Evolutionary conservation across 2,797 vertebrate species (phyloP).

Genomic region (Danio tinwini): DNA sequence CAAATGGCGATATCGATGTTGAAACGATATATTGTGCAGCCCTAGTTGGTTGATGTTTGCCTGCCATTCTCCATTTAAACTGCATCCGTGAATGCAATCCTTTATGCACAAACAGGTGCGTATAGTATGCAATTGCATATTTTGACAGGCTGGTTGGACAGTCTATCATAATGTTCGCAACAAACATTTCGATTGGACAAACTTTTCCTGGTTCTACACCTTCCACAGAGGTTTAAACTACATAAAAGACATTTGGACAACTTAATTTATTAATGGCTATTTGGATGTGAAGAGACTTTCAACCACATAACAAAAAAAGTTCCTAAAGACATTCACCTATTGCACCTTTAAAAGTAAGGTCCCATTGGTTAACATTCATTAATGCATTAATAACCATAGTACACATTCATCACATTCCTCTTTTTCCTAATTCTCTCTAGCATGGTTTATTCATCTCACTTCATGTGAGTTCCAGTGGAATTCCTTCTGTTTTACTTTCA

Average conservation of each 20-base stretch:
- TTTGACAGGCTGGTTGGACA: too few species aligned
- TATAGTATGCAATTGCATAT: too few species aligned
- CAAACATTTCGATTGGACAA: too few species aligned
- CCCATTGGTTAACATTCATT: too few species aligned
- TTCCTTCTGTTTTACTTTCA: background rate
- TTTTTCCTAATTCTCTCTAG: background rate
- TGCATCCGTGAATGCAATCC: too few species aligned
- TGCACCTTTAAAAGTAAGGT: background rate
- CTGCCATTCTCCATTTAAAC: too few species aligned
- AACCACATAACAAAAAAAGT: background rate
- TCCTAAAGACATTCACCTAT: background rate
- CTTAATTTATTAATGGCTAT: background rate
- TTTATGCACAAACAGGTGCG: too few species aligned
- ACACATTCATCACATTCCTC: background rate
- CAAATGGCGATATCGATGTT: too few species aligned
- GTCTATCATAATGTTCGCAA: too few species aligned
- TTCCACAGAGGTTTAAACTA: background rate
- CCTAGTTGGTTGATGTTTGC: too few species aligned
- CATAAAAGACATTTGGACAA: background rate
- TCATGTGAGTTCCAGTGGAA: slow-evolving; percentile 10
- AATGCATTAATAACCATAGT: background rate
- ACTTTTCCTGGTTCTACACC: too few species aligned
- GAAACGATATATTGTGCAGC: too few species aligned
- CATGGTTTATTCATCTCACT: background rate
- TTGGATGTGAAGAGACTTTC: background rate